Percentiles rank a stretch among this genome's conserved stretches.
Conservation (phyloP, 2,888 invertebrate species). For the Epinotia nisella region DNA sequence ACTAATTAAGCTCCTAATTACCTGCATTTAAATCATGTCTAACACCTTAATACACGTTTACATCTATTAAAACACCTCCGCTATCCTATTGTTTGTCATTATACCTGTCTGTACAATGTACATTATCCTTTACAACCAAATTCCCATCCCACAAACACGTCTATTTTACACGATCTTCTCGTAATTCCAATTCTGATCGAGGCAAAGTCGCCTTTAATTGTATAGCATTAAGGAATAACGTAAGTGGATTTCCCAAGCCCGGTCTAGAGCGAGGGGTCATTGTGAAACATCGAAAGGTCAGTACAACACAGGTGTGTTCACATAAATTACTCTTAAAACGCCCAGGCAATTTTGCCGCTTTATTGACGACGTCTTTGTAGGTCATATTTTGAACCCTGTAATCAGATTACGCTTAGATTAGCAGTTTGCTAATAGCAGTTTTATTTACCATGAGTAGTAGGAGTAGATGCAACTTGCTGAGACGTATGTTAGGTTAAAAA, state of each 20-base stretch:
- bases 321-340: slow-evolving; percentile 41
- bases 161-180: slow-evolving; percentile 22
- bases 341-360: slow-evolving; percentile 30
- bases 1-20: too few species aligned
- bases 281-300: slow-evolving; percentile 68
- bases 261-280: slow-evolving; percentile 63
- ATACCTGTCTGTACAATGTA: too few species aligned
- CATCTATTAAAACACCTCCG: slow-evolving; percentile 42
- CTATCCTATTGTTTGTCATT: slow-evolving; percentile 56
- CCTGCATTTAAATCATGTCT: not conserved
- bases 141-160: slow-evolving; percentile 31
- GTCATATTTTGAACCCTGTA: slow-evolving; percentile 3
- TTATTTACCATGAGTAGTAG: too few species aligned
- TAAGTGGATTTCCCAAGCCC: slow-evolving; percentile 48
- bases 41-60: slow-evolving; percentile 10
- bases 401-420: slow-evolving; percentile 3
- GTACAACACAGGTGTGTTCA: slow-evolving; percentile 46
- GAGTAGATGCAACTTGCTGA: too few species aligned
- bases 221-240: slow-evolving; percentile 41
- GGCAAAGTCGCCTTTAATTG: slow-evolving; percentile 26
- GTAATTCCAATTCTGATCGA: not conserved
- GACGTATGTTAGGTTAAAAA: too few species aligned
- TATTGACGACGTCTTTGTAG: slow-evolving; percentile 22
- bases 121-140: slow-evolving; percentile 32
- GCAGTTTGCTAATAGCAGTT: not conserved